phyloP scores from a whole-genome alignment of 2,113 vertebrate species.

The Python bivittatus region DNA sequence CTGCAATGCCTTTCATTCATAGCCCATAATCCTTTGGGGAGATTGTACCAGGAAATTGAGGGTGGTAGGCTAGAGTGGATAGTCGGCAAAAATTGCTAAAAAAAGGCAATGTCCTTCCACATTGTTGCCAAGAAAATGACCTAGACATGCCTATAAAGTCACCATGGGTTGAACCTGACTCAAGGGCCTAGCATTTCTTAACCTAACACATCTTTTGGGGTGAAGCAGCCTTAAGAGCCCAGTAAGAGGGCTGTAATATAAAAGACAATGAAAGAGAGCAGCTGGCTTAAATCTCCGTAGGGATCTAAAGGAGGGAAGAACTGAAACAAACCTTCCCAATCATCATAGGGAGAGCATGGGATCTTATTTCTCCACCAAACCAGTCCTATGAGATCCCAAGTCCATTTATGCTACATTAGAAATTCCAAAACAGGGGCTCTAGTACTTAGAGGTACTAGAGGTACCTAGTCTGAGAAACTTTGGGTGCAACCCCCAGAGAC shows the following conservation, averaged over 20 bases:
- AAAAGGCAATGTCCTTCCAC: neutral
- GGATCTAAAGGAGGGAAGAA: neutral
- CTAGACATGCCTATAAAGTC: neutral
- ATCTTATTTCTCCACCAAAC: neutral
- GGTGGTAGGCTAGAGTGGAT: neutral
- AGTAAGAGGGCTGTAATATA: neutral
- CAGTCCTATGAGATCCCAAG: neutral
- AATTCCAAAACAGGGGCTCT: neutral
- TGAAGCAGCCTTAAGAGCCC: neutral
- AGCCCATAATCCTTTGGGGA: neutral
- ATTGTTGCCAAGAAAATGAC: neutral
- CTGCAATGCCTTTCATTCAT: neutral
- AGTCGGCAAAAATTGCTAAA: neutral
- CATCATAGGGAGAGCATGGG: neutral
- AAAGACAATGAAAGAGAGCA: neutral
- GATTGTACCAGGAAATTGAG: neutral
- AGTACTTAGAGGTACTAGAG: neutral
- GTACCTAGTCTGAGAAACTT: neutral
- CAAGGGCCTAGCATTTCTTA: neutral
- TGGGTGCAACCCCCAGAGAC: neutral
- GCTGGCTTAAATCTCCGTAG: neutral
- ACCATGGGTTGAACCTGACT: neutral
- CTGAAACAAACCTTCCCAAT: neutral
- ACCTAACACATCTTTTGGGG: neutral
- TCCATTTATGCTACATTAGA: neutral